These are phyloP conservation scores for Pseudorasbora parva DNA, from an alignment of 2,113 vertebrate species.

Conservation along the genomic window DNA sequence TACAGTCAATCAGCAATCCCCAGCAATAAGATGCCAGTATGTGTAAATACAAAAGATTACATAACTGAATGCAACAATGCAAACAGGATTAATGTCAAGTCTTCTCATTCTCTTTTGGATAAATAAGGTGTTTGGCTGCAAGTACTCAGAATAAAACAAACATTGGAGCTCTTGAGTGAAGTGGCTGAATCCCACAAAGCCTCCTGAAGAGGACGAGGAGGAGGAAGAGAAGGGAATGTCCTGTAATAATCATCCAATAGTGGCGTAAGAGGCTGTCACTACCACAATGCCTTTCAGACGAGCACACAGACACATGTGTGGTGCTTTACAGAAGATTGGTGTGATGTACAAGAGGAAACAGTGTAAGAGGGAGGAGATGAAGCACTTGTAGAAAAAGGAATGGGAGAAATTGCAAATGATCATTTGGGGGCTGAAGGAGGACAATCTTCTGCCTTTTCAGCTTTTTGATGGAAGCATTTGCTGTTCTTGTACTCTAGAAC, in stretches of 20 bases:
- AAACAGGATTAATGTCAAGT: conserved; percentile 23
- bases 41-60: conserved; percentile 20
- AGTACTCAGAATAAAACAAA: conserved; percentile 38
- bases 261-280: neutral
- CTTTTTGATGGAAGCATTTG: neutral
- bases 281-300: neutral
- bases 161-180: conserved; percentile 16
- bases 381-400: conserved; percentile 1
- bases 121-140: conserved; percentile 26
- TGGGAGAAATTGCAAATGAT: neutral
- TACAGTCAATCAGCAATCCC: no score
- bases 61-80: conserved; percentile 1
- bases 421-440: neutral
- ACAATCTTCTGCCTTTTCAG: neutral
- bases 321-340: neutral
- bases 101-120: neutral
- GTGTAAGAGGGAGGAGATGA: conserved; percentile 7
- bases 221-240: neutral
- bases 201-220: neutral
- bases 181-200: conserved; percentile 29
- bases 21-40: neutral
- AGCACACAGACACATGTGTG: neutral
- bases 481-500: conserved; percentile 9
- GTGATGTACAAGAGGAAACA: neutral
- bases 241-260: conserved; percentile 14